These are phyloP conservation scores for Hymenopus coronatus DNA, from an alignment of 2,888 invertebrate species.

Conservation along the genomic window DNA sequence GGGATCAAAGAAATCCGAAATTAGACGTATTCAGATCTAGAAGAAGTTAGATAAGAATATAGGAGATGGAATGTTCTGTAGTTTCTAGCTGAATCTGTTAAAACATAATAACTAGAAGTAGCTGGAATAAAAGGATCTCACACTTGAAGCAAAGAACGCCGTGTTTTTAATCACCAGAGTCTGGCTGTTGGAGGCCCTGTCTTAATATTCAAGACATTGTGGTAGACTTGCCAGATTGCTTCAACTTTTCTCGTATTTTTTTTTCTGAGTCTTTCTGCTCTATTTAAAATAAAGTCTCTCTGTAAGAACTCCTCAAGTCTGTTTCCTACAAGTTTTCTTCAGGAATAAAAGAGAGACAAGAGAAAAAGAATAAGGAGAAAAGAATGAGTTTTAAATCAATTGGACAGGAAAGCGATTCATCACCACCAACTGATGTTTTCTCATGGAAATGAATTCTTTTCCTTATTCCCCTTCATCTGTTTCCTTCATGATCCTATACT, in stretches of 20 bases:
- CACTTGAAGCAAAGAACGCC: neutral
- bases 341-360: neutral
- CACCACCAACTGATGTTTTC: conserved; percentile 22
- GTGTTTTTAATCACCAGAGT: neutral
- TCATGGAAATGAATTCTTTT: conserved; percentile 25
- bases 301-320: neutral
- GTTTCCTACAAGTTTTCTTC: neutral
- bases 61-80: no score
- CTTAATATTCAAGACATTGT: neutral
- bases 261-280: neutral
- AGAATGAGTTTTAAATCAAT: conserved; percentile 16
- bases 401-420: conserved; percentile 26
- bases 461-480: neutral
- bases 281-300: conserved; percentile 1
- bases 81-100: neutral
- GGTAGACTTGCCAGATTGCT: neutral
- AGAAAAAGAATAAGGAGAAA: neutral
- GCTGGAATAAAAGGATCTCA: neutral
- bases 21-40: no score
- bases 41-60: no score
- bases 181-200: neutral
- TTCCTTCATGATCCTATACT: neutral
- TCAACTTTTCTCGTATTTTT: neutral
- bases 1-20: no score
- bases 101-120: neutral